A percentile compares a stretch with the other conserved stretches of the same genome.
These are phyloP conservation scores for Helogale parvula DNA, from an alignment of 2,113 vertebrate species.

Conservation along the genomic window DNA sequence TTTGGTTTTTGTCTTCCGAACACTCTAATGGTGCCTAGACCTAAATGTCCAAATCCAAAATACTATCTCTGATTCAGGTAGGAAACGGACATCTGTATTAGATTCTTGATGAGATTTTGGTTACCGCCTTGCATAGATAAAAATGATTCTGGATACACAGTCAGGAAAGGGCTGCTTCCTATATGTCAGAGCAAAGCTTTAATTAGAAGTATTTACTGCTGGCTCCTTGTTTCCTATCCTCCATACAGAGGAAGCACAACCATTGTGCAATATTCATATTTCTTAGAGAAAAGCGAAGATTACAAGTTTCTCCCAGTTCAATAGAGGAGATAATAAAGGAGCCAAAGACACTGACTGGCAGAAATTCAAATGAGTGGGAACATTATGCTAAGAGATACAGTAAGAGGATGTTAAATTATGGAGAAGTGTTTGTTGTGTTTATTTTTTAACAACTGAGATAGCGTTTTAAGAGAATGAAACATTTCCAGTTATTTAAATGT, in stretches of 20 bases:
- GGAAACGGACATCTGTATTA: background rate
- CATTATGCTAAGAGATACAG: background rate
- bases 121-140: background rate
- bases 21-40: background rate
- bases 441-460: conserved; percentile 32
- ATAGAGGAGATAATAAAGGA: conserved; percentile 65
- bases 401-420: conserved; percentile 33
- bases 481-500: conserved; percentile 35
- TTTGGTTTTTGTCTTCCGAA: background rate
- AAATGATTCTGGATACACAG: background rate
- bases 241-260: background rate
- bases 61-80: background rate
- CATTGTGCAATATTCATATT: background rate
- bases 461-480: conserved; percentile 51
- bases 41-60: background rate
- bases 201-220: background rate
- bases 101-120: background rate
- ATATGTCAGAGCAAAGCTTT: background rate
- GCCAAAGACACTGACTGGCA: conserved; percentile 67
- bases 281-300: conserved; percentile 39
- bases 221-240: background rate
- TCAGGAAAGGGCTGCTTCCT: background rate
- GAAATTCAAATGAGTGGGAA: conserved; percentile 57
- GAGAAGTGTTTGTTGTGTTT: conserved; percentile 22
- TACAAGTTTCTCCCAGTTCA: background rate